Base-by-base conservation (phyloP, 2,888 invertebrate genomes). In the Thalpophila matura region DNA sequence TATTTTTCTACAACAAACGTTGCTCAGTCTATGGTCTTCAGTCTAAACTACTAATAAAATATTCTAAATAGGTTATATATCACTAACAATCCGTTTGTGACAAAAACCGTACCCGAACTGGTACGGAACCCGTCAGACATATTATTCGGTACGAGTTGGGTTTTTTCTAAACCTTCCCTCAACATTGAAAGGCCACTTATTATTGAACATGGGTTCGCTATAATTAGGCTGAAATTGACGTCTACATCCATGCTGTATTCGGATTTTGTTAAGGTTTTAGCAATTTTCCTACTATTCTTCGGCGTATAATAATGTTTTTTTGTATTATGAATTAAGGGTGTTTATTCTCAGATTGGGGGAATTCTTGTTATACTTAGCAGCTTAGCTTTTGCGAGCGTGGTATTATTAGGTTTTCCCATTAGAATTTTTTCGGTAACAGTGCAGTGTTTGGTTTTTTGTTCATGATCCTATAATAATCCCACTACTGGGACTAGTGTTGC, bases 171-270 rank as follows among this genome's bases (percentile, higher is more conserved):
- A 9, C 40, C n/a, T 49, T 20, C 20, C 33, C 49, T 50, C 31
- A 7, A n/a, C n/a, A 26, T 66, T 29, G 42, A 33, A 35, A 18
- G 9, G 14, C 18, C 29, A n/a, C 27, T 57, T 73, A 57, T 72
- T 54, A 56, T 73, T 43, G 58, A 73, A 68, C 47, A 43, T 14
- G 60, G 54, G 54, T 68, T 20, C 22, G 10, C 50, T 24, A 67
- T 70, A 70, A 68, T 74, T 51, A 74, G 31, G 46, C 24, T 49
- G 59, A 16, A 42, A 37, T 59, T 74, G 74, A 51, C 40, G 22
- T 35, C 16, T 43, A 16, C 60, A 43, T 45, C 29, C 42, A 7
- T 14, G 3, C 10, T 18, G 16, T 35, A 3, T 18, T 18, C 14
- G 7, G 10, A 14, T 18, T 35, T 35, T 45, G 14, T 24, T 24